Base-by-base conservation (phyloP, 2,797 vertebrate genomes). In the Lemur catta region DNA sequence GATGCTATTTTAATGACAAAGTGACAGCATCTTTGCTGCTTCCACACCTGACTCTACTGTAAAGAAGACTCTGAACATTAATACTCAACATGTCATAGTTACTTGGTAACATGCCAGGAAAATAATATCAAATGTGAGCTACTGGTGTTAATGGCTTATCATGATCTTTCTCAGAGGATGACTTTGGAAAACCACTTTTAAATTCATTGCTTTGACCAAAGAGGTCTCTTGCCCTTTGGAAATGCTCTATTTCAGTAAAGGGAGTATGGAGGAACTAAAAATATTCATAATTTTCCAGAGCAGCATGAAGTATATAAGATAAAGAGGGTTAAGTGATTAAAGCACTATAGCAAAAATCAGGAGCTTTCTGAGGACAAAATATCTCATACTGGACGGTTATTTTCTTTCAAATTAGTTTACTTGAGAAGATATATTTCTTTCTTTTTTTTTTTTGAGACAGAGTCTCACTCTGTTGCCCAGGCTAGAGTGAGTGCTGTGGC, bases 41-140 rank as follows among this genome's bases (percentile, higher is more conserved):
- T 95, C 92, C 61, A 17, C 35, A 50, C 59, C 43, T 80, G 94
- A 75, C 75, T 96, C 80, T 50, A 11, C 91, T 86, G 87, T 57
- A 93, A 85, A 71, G 50, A 75, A 82, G 86, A n/a, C 48, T 35
- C 48, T 10, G 55, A 30, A 35, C 0, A 0, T 26, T n/a, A n/a
- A 85, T 52, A 28, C 67, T 63, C 74, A 35, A 74, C 26, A 15
- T 11, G 14, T 28, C 61, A 10, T 0, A 3, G 5, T 91, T 94
- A 74, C 80, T 78, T n/a, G 91, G 75, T 87, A 89, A 65, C 10
- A 0, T 2, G 22, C 65, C 85, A 67, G 41, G 76, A 59, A 2
- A 4, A 6, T 17, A 14, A 9, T 4, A 65, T 14, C 35, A 48
- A 35, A n/a, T 33, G 12, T 18, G 81, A 79, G 43, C 52, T 33